Conservation (phyloP, 2,797 vertebrate genomes). For the Bovichtus diacanthus region DNA sequence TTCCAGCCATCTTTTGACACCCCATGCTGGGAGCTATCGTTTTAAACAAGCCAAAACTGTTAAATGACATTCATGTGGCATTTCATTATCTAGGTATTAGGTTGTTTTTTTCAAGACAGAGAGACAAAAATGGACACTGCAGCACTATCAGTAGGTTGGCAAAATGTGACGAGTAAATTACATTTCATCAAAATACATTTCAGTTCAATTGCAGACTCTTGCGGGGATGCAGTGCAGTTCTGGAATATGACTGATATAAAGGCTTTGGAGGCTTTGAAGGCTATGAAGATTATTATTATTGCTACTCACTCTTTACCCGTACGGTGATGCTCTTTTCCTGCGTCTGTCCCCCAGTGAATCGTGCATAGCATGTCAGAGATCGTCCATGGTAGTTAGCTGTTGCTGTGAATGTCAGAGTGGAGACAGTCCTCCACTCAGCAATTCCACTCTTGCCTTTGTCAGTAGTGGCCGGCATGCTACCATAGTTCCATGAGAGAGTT, state of each 20-base stretch:
- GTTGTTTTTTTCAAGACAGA: neutral
- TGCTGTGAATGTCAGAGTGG: conserved; percentile 57
- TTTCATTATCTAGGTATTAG: neutral
- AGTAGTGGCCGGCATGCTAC: conserved; percentile 28
- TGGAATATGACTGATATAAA: neutral
- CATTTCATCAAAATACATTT: neutral
- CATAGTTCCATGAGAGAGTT: conserved; percentile 59
- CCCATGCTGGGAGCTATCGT: neutral
- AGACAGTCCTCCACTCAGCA: conserved; percentile 28
- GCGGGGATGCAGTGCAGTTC: neutral
- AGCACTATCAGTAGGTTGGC: neutral
- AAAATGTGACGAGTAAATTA: neutral
- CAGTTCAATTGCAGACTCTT: neutral
- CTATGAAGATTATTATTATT: neutral
- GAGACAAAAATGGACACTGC: neutral
- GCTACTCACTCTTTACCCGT: conserved; percentile 57
- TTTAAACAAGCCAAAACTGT: neutral
- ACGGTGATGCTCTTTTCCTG: conserved; percentile 36
- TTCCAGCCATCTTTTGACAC: neutral
- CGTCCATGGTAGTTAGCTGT: conserved; percentile 54
- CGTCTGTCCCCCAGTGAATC: neutral
- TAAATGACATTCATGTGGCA: neutral
- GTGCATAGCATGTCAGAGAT: conserved; percentile 55
- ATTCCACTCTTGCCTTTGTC: accelerated
- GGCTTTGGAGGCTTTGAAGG: neutral